Conservation (phyloP, 2,797 vertebrate species). For the Percopsis omiscomaycus region DNA sequence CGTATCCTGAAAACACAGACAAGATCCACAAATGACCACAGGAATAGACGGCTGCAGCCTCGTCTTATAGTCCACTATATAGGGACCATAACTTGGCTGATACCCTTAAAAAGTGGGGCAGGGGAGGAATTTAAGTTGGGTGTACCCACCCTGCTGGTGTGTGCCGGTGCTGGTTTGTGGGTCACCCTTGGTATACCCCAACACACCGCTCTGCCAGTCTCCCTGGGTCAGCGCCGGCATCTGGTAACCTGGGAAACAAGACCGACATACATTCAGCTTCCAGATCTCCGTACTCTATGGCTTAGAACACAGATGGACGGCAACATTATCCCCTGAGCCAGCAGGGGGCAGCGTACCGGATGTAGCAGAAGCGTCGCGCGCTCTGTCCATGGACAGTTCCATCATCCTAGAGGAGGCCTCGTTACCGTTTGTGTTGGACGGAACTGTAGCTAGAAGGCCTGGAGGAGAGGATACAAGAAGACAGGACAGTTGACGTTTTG, state of each 20-base stretch:
- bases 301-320: not conserved
- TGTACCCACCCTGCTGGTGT: conserved; percentile 65
- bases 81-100: too few species aligned
- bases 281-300: not conserved
- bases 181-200: conserved; percentile 71
- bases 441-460: conserved; percentile 94
- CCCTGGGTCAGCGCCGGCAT: conserved; percentile 60
- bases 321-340: too few species aligned
- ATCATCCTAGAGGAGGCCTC: conserved; percentile 77
- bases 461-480: conserved; percentile 10
- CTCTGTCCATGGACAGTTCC: conserved; percentile 79
- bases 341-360: conserved; percentile 69
- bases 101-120: not conserved
- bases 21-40: conserved; percentile 16
- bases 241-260: conserved; percentile 63
- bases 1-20: conserved; percentile 51
- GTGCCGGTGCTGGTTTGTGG: conserved; percentile 46
- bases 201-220: conserved; percentile 72
- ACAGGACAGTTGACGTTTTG: not conserved
- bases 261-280: not conserved
- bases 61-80: too few species aligned
- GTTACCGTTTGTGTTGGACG: conserved; percentile 84
- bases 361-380: conserved; percentile 68
- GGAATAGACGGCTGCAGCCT: not conserved
- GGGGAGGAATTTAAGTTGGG: not conserved